phyloP scores from a whole-genome alignment of 2,888 invertebrate species.

The Tenthredo distinguenda region DNA sequence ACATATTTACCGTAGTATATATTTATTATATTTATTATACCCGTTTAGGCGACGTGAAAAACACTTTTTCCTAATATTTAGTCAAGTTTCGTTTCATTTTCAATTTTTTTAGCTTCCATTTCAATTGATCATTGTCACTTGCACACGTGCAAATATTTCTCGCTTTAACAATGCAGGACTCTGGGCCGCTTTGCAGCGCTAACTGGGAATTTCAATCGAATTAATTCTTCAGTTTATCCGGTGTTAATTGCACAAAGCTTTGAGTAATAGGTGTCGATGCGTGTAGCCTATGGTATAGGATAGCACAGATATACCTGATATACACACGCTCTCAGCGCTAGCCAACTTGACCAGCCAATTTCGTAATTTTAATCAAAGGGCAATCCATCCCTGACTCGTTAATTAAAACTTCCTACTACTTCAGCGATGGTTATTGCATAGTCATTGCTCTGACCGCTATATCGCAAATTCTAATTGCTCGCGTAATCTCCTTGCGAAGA shows the following conservation, averaged over 20 bases:
- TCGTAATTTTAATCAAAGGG: conserved; percentile 30
- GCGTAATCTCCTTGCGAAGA: not conserved
- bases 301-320: not conserved
- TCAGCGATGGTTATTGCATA: conserved; percentile 23
- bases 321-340: conserved; percentile 13
- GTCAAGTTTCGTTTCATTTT: not conserved
- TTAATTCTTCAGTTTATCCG: conserved; percentile 34
- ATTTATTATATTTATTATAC: not conserved
- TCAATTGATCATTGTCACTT: conserved; percentile 2
- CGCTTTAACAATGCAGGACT: not conserved
- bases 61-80: not conserved
- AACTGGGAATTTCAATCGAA: conserved; percentile 30
- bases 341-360: conserved; percentile 27
- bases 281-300: conserved; percentile 15
- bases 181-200: not conserved
- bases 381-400: not conserved
- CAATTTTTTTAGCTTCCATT: not conserved
- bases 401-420: conserved; percentile 21
- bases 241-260: conserved; percentile 41
- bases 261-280: conserved; percentile 35
- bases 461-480: not conserved
- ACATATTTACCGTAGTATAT: conserved; percentile 1
- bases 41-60: not conserved
- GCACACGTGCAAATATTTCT: conserved; percentile 14
- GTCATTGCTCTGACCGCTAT: not conserved